Conservation (phyloP, 2,888 invertebrate species). For the Zhuqinia jingwanae region DNA sequence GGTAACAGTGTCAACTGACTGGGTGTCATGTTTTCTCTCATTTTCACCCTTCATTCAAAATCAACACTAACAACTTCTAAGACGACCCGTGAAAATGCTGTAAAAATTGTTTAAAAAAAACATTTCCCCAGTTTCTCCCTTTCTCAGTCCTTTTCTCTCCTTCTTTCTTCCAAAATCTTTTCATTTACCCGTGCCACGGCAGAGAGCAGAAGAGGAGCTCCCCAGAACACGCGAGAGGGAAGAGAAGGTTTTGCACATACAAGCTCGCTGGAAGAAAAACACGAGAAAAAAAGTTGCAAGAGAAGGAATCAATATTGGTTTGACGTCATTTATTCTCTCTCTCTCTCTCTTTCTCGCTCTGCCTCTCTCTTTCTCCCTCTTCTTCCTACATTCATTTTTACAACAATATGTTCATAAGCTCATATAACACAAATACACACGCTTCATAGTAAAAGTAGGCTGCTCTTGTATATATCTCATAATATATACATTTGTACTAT, state of each 20-base stretch:
- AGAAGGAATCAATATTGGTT: constrained; percentile 76
- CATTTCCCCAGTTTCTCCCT: no score
- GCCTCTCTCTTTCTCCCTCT: no score
- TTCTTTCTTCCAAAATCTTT: neutral
- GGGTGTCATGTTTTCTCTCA: no score
- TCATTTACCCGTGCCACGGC: constrained; percentile 40
- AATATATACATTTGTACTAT: no score
- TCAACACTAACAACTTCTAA: no score
- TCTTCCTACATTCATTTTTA: constrained; percentile 58
- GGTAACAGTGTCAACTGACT: no score
- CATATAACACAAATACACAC: neutral
- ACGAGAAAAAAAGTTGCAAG: constrained; percentile 50
- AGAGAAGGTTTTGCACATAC: no score
- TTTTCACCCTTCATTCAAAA: no score
- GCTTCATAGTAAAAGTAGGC: neutral
- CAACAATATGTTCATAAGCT: neutral
- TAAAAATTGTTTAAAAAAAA: no score
- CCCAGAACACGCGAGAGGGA: constrained; percentile 38
- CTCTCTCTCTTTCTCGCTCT: constrained; percentile 45
- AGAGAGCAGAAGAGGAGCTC: constrained; percentile 54
- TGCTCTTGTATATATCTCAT: neutral
- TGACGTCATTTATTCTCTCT: constrained; percentile 75
- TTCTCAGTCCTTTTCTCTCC: neutral
- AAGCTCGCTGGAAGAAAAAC: constrained; percentile 1
- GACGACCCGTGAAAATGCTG: no score